These are phyloP conservation scores for Aporophyla lueneburgensis DNA, from an alignment of 2,888 invertebrate species.

Conservation along the genomic window DNA sequence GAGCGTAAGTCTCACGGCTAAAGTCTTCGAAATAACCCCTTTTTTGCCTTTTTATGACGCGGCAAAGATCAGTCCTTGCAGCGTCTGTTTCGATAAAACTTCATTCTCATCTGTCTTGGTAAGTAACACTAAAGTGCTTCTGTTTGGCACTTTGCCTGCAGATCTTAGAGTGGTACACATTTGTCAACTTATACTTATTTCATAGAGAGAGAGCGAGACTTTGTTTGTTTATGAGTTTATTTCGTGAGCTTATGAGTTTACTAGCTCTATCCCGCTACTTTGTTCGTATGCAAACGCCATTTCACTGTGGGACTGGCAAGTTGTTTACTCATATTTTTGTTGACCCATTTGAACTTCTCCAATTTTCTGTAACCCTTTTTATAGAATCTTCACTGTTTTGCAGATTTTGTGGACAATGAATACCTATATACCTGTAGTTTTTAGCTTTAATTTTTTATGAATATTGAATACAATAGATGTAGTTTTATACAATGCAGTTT, in stretches of 20 bases:
- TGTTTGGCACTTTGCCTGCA: slow-evolving; percentile 26
- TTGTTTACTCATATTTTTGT: too few species aligned
- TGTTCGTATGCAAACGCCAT: background rate
- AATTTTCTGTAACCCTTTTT: background rate
- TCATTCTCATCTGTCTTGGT: background rate
- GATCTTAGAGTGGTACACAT: slow-evolving; percentile 2
- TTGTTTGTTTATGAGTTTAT: slow-evolving; percentile 17
- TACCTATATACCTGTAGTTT: background rate
- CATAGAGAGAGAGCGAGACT: background rate
- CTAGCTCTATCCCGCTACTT: background rate
- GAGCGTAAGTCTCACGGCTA: too few species aligned
- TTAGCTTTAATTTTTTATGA: background rate
- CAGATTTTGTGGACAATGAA: background rate
- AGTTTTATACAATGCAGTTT: too few species aligned
- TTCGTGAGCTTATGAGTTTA: background rate
- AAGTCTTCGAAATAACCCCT: too few species aligned
- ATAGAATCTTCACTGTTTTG: background rate
- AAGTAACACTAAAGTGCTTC: slow-evolving; percentile 1
- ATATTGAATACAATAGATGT: too few species aligned
- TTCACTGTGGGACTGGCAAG: background rate
- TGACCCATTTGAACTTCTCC: background rate
- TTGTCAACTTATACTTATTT: slow-evolving; percentile 22
- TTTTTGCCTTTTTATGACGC: background rate
- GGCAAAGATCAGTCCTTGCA: background rate
- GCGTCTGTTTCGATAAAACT: background rate